Base-by-base conservation (phyloP, 1,140 invertebrate species). In the Drosophila quadrilineata region DNA sequence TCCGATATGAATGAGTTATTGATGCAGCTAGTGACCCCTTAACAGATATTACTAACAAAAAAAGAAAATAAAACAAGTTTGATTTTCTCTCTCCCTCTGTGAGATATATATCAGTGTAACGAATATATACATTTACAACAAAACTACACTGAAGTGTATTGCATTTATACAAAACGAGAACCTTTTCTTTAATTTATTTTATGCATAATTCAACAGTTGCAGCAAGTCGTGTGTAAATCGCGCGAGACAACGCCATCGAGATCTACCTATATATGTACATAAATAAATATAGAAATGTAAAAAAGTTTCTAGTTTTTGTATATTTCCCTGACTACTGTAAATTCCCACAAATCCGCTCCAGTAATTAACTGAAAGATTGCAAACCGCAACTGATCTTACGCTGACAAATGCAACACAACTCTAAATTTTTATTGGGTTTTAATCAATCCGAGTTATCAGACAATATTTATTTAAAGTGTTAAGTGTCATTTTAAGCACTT, bases 301-400 rank as follows among this genome's bases (percentile, higher is more conserved):
- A n/a, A n/a, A n/a, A n/a, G n/a, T n/a, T n/a, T n/a, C n/a, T n/a
- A n/a, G n/a, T 22, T 29, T 49, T 68, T 64, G 16, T 60, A 56
- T 46, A 45, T 66, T 59, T 19, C 56, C 49, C 12, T 24, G 36
- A 64, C 65, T 40, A 31, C 45, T 46, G 68, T 72, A 50, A 36
- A 65, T 80, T 80, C 77, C 76, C 76, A 80, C 22, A 45, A n/a
- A 22, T 33, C n/a, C 57, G 48, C 64, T 54, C 65, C 26, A 68
- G 49, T 68, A 68, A 63, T 63, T 41, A 62, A 48, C 33, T 49
- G 21, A 26, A 59, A 65, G 38, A 54, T 36, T 43, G 35, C 19
- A 26, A 9, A 29, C n/a, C 24, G 10, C 10, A 4, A 28, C 14
- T 17, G 14, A 19, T 14, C 17, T 21, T 17, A 5, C 9, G 9